These are phyloP conservation scores for Lepidurus couesii DNA, from an alignment of 1,140 invertebrate genomes.

Conservation along the genomic window DNA sequence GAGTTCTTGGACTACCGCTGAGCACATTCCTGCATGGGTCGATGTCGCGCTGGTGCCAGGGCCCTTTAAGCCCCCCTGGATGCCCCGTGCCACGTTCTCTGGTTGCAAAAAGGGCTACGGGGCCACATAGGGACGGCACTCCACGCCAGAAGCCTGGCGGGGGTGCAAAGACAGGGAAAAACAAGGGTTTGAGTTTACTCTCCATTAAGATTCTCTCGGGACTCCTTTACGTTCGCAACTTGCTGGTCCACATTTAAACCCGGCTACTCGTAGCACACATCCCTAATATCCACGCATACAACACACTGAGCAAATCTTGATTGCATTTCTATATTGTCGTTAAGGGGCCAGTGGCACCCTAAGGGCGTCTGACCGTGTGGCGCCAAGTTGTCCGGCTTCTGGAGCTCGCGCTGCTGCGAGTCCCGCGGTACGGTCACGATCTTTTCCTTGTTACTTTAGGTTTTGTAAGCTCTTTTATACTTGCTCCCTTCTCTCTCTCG, in stretches of 20 bases:
- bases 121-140: background rate
- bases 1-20: conserved; percentile 4
- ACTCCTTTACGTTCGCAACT: background rate
- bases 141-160: background rate
- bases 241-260: background rate
- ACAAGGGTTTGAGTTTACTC: background rate
- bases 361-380: conserved; percentile 17
- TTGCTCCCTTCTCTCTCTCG: background rate
- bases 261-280: background rate
- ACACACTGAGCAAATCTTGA: background rate
- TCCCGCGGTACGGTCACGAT: conserved; percentile 20
- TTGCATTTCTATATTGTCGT: conserved; percentile 16
- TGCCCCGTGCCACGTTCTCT: conserved; percentile 6
- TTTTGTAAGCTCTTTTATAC: background rate
- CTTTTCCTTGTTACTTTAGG: conserved; percentile 14
- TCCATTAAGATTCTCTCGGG: no score
- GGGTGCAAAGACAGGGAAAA: background rate
- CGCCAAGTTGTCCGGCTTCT: conserved; percentile 20
- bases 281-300: background rate
- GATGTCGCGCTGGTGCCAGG: background rate
- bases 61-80: background rate
- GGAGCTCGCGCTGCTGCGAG: conserved; percentile 20
- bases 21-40: conserved; percentile 18
- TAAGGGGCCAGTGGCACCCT: conserved; percentile 16
- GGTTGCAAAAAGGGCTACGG: background rate